These are phyloP conservation scores for Aselliscus stoliczkanus DNA, from an alignment of 2,797 vertebrate genomes.

Conservation along the genomic window DNA sequence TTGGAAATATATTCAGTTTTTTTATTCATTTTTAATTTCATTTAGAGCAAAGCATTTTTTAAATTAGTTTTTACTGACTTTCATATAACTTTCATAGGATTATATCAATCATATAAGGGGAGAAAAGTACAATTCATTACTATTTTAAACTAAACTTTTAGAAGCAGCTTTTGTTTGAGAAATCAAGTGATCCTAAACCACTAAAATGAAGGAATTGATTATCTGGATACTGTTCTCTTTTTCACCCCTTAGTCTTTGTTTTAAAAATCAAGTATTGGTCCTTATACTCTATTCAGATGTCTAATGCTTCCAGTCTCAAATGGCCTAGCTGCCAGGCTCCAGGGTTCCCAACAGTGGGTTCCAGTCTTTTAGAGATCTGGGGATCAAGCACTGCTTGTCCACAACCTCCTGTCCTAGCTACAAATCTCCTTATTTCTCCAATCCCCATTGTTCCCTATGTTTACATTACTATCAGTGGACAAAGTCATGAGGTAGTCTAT, in stretches of 20 bases:
- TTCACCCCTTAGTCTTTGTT: not conserved
- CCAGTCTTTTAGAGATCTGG: not conserved
- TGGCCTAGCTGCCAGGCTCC: not conserved
- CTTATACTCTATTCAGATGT: not conserved
- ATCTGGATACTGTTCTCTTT: not conserved
- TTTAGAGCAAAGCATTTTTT: not conserved
- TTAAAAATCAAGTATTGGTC: not conserved
- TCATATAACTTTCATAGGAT: not conserved
- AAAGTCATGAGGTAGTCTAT: not conserved
- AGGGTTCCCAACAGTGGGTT: not conserved
- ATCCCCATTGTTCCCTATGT: not conserved
- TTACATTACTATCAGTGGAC: not conserved
- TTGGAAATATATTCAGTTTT: not conserved
- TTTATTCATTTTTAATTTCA: not conserved
- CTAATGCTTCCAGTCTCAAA: not conserved
- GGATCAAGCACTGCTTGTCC: not conserved
- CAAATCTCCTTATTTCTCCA: not conserved
- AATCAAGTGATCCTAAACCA: not conserved
- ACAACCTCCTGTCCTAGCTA: not conserved
- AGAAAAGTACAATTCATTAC: not conserved
- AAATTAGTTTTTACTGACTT: not conserved
- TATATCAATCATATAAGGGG: not conserved
- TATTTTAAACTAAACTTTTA: slow-evolving; percentile 8
- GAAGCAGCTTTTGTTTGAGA: not conserved
- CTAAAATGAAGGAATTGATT: not conserved